Percentiles rank a stretch among this genome's conserved stretches.
These are phyloP conservation scores for Progne subis DNA, from an alignment of 2,113 vertebrate species.

Conservation along the genomic window DNA sequence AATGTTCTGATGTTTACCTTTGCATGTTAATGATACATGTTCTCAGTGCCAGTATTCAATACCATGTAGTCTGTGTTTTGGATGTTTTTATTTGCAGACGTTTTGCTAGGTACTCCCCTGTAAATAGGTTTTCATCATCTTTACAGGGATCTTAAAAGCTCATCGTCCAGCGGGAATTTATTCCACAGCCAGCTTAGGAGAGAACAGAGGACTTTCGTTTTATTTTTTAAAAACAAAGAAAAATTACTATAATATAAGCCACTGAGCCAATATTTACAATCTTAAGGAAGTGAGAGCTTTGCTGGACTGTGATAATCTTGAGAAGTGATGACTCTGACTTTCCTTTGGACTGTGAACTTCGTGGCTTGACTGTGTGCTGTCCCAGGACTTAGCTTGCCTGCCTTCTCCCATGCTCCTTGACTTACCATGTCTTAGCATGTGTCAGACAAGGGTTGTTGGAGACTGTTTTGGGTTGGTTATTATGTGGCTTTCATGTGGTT, in stretches of 20 bases:
- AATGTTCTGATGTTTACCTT: background rate
- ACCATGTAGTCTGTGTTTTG: background rate
- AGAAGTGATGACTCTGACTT: background rate
- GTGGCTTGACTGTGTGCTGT: background rate
- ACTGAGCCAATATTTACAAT: background rate
- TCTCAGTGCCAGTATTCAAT: background rate
- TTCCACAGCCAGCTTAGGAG: background rate
- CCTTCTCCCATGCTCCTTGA: background rate
- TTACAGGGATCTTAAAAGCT: background rate
- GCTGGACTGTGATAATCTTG: background rate
- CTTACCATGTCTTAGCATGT: background rate
- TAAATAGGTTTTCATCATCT: background rate
- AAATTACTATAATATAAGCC: background rate
- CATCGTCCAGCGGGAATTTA: background rate
- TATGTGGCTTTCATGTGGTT: background rate
- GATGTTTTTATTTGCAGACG: background rate
- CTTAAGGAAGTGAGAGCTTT: background rate
- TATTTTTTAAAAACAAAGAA: background rate
- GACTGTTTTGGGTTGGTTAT: background rate
- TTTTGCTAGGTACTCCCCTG: background rate
- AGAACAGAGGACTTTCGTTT: background rate
- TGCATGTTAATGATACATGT: rapidly evolving
- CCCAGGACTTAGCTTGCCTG: background rate
- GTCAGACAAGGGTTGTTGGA: background rate
- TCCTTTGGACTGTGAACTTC: background rate